Evolutionary conservation across 1,140 invertebrate genomes (phyloP).

Genomic region (Zaprionus lachaisei): DNA sequence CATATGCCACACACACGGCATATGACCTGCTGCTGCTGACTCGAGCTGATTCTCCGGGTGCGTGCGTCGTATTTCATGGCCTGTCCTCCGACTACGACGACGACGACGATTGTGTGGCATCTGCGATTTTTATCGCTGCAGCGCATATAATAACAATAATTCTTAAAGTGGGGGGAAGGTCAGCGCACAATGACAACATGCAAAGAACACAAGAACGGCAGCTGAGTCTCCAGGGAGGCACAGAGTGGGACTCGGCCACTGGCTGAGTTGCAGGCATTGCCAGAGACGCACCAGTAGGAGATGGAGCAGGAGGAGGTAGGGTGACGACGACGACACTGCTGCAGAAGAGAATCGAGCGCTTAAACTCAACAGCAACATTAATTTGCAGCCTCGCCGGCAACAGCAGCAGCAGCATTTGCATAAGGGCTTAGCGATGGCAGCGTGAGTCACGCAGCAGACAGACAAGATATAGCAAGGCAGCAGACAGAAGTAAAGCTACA

Average conservation of each 20-base stretch:
- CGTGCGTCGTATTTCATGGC: slow-evolving; percentile 74
- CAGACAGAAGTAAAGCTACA: neutral
- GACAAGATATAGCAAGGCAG: no score
- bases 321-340: slow-evolving; percentile 3
- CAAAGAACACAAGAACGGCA: slow-evolving; percentile 74
- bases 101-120: slow-evolving; percentile 68
- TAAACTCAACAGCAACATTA: slow-evolving; percentile 82
- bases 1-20: slow-evolving; percentile 56
- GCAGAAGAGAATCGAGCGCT: slow-evolving; percentile 63
- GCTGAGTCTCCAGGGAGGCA: slow-evolving; percentile 54
- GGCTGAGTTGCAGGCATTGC: slow-evolving; percentile 10
- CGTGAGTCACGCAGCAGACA: slow-evolving; percentile 12
- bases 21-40: slow-evolving; percentile 43
- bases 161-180: slow-evolving; percentile 84
- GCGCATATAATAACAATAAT: slow-evolving; percentile 84
- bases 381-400: slow-evolving; percentile 69
- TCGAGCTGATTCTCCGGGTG: slow-evolving; percentile 52
- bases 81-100: slow-evolving; percentile 63
- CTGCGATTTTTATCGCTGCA: slow-evolving; percentile 83
- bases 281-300: neutral
- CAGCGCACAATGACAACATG: slow-evolving; percentile 75
- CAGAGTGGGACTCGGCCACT: slow-evolving; percentile 24
- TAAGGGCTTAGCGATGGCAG: slow-evolving; percentile 49
- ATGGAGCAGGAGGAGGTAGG: neutral
- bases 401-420: slow-evolving; percentile 62